Evolutionary conservation across 2,797 vertebrate species (phyloP), one percentile per base, ranked within the genome.

Genomic region (Acanthurus lineatus): DNA sequence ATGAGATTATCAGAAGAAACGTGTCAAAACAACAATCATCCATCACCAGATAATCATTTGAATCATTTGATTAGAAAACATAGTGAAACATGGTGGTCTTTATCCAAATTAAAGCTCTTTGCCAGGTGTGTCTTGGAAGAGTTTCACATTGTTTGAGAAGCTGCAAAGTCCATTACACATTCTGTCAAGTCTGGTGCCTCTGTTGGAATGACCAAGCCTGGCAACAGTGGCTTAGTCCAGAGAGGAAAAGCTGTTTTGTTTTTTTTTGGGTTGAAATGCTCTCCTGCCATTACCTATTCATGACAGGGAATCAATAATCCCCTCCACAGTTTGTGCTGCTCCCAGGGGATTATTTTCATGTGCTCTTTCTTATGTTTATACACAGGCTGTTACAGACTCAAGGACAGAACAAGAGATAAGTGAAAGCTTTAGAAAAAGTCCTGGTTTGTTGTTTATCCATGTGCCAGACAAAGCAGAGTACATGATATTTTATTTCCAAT

Each of bases 241-340:
- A 64, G 47, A 83, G 47, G 64, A 77, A 57, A 49, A 60, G 51
- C 28, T 53, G 53, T 76, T 76, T 81, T 84, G 65, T 73, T 87
- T 76, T 35, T 35, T 35, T 35, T 6, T 35, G 32, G 66, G 76
- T 56, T 75, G 63, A 81, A 66, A 85, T 71, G 42, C 60, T 76
- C 88, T 79, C 56, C 28, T 2, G 1, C 40, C 28, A 76, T 90
- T 85, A 86, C 56, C 72, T 76, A 92, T 91, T 90, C 80, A 90
- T 86, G 82, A 78, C 83, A 76, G 76, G 48, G 66, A 86, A 89
- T 90, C 82, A 82, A 86, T 90, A 87, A 60, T 2, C 53, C 73
- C 66, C 59, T 69, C 63, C 63, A 32, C 78, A 56, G 62, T 52
- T 74, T 83, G 76, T 64, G 64, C 64, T 76, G 76, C 77, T 85